Conservation (phyloP, 2,113 vertebrate genomes). For the Pitta sordida region DNA sequence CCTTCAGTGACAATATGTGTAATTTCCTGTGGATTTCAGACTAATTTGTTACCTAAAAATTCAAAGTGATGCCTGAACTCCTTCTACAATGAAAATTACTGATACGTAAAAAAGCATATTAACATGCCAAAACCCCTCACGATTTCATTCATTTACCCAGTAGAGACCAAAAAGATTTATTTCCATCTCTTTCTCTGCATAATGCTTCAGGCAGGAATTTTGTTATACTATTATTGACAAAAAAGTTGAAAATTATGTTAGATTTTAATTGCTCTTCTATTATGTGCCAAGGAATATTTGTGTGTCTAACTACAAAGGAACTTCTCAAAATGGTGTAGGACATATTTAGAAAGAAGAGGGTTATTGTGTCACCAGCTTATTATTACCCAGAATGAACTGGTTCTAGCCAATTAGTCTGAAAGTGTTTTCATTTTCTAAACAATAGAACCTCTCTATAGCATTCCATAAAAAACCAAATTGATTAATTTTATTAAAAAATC, state of each 20-base stretch:
- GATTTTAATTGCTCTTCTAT: not conserved
- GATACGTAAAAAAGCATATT: not conserved
- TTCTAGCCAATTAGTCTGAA: constrained; percentile 14
- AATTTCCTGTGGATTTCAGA: not conserved
- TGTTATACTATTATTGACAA: not conserved
- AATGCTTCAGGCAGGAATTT: not conserved
- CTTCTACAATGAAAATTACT: not conserved
- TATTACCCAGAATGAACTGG: not conserved
- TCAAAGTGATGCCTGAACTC: not conserved
- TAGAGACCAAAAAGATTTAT: not conserved
- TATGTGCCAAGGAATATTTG: not conserved
- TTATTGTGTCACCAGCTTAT: not conserved
- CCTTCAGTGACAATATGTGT: not conserved
- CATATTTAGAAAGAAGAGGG: not conserved
- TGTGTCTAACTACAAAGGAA: not conserved
- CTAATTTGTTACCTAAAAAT: not conserved
- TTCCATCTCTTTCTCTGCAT: not conserved
- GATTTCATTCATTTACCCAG: not conserved
- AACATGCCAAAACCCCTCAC: not conserved
- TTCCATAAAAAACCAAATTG: not conserved
- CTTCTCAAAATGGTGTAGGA: not conserved
- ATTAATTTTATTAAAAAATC: constrained; percentile 24
- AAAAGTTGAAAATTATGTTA: not conserved
- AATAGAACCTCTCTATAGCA: not conserved
- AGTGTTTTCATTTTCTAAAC: constrained; percentile 2